Conservation (phyloP, 2,113 vertebrate species). For the Orthonyx spaldingii region DNA sequence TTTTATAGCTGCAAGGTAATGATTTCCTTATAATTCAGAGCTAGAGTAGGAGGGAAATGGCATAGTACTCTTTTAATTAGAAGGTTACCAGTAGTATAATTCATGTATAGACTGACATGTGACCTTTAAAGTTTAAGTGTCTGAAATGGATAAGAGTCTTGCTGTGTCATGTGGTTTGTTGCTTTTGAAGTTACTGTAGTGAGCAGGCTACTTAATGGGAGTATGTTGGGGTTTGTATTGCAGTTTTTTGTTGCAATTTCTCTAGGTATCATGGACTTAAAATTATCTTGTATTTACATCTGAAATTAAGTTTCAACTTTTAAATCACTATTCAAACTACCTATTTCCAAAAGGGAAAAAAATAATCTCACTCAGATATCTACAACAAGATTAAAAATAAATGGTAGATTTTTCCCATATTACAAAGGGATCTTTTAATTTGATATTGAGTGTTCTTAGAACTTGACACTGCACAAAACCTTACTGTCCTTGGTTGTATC, state of each 20-base stretch:
- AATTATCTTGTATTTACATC: background rate
- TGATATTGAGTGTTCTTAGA: background rate
- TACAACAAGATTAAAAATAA: background rate
- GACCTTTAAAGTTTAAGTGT: background rate
- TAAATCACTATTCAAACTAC: background rate
- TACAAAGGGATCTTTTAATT: background rate
- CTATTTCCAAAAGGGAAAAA: background rate
- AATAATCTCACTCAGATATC: background rate
- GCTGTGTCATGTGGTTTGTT: background rate
- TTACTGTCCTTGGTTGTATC: background rate
- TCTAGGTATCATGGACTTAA: background rate
- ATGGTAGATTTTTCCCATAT: background rate
- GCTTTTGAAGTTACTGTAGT: background rate
- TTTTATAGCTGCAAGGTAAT: background rate
- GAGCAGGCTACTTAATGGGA: background rate
- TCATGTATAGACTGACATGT: background rate
- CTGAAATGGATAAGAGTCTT: background rate
- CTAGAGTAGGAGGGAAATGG: background rate
- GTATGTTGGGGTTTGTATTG: fast-evolving
- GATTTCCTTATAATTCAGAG: background rate
- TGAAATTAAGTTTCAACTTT: background rate
- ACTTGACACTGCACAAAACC: background rate
- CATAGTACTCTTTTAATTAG: background rate
- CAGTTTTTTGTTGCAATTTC: background rate
- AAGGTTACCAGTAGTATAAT: background rate